Evolutionary conservation across 2,888 invertebrate genomes (phyloP), one percentile per base, ranked within the genome.

Genomic region (Sphaeridia pumilis): DNA sequence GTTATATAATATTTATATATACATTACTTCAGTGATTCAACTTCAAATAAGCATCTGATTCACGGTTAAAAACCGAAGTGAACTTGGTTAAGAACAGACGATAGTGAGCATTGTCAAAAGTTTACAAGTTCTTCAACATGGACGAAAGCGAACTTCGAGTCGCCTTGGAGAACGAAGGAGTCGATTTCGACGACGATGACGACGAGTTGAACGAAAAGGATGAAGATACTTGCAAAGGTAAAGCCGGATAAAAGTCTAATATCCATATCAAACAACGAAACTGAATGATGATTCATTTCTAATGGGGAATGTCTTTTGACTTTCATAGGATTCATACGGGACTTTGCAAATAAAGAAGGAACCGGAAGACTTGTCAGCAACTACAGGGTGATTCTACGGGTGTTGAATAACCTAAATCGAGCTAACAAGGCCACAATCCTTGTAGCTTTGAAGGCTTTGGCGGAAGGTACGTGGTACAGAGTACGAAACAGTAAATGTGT

Each of bases 201-300:
- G 47, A 52, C 17, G 52, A 52, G 20, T 12, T 52, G 14, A 52
- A 42, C 31, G 52, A 47, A 21, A 27, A 52, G 31, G 52, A 52
- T 24, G 20, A 41, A 3, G 52, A 47, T 4, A 52, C 47, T 42
- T 28, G 46, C 2, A 17, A 21, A 5, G 45, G 52, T 52, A 42
- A 38, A 20, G 20, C 5, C 38, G 12, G 17, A 38, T 38, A 17
- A n/a, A n/a, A n/a, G n/a, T n/a, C n/a, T n/a, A n/a, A n/a, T n/a
- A n/a, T n/a, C n/a, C n/a, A n/a, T n/a, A n/a, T n/a, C n/a, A n/a
- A n/a, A n/a, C n/a, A n/a, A n/a, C n/a, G n/a, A n/a, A n/a, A n/a
- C n/a, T n/a, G n/a, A n/a, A n/a, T n/a, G n/a, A n/a, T n/a, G n/a
- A n/a, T n/a, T n/a, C n/a, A n/a, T n/a, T n/a, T n/a, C n/a, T n/a